phyloP scores from a whole-genome alignment of 2,888 invertebrate species.

The Plutella xylostella region DNA sequence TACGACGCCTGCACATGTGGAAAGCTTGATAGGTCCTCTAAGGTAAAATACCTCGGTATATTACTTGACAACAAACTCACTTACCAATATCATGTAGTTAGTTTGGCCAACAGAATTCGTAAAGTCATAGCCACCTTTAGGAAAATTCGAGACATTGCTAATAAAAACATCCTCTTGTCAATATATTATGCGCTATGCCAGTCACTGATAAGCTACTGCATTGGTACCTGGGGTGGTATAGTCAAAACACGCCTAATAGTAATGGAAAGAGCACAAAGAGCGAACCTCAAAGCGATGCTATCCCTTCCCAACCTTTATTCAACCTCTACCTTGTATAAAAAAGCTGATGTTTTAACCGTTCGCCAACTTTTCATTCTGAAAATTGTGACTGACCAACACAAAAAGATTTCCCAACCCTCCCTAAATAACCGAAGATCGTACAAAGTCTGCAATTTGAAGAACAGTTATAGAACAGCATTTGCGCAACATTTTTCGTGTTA shows the following conservation, averaged over 20 bases:
- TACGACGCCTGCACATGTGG: neutral
- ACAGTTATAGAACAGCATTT: too few species aligned
- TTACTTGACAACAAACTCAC: neutral
- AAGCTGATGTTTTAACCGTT: neutral
- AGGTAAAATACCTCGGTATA: neutral
- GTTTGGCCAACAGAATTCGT: neutral
- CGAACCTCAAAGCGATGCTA: slow-evolving; percentile 4
- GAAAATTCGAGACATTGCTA: neutral
- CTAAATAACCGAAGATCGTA: too few species aligned
- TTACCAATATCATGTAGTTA: neutral
- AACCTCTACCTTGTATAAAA: neutral
- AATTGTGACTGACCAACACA: too few species aligned
- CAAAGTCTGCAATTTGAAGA: too few species aligned
- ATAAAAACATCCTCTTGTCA: neutral
- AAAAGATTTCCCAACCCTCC: too few species aligned
- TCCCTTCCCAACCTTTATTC: neutral
- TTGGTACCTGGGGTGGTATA: slow-evolving; percentile 9
- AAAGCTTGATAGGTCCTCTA: neutral
- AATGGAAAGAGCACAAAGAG: slow-evolving; percentile 11
- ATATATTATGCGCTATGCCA: slow-evolving; percentile 8
- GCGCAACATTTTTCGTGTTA: too few species aligned
- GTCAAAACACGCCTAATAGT: neutral
- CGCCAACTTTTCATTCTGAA: neutral
- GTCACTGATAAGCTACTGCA: slow-evolving; percentile 11
- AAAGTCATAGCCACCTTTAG: neutral